Conservation (phyloP, 2,888 invertebrate species). For the Agriopis aurantiaria region DNA sequence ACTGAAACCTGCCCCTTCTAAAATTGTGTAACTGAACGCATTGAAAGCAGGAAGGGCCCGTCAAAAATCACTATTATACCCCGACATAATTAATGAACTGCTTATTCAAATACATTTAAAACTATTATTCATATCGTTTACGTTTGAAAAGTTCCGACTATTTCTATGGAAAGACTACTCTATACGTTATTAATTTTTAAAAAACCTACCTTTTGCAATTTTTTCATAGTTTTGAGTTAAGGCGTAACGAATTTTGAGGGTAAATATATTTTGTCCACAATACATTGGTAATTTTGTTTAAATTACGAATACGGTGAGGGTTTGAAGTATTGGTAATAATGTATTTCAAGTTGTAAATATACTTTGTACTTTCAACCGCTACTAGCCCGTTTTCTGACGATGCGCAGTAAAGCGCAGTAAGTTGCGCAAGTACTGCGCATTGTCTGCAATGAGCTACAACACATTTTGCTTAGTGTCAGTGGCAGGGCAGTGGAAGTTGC, state of each 20-base stretch:
- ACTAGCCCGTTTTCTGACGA: too few species aligned
- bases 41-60: conserved; percentile 84
- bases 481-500: too few species aligned
- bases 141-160: conserved; percentile 82
- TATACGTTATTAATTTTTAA: conserved; percentile 77
- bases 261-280: conserved; percentile 68
- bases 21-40: conserved; percentile 80
- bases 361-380: too few species aligned
- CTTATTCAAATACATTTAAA: conserved; percentile 86
- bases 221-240: conserved; percentile 55
- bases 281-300: conserved; percentile 50
- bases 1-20: conserved; percentile 54
- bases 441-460: too few species aligned
- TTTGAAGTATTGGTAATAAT: too few species aligned
- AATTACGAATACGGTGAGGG: conserved; percentile 25
- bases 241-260: conserved; percentile 64
- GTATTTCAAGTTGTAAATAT: too few species aligned
- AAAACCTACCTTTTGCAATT: conserved; percentile 72
- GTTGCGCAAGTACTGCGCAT: too few species aligned
- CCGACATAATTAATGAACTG: conserved; percentile 84
- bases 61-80: conserved; percentile 85
- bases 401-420: too few species aligned
- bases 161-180: conserved; percentile 79
- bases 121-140: conserved; percentile 86
- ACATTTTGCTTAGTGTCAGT: too few species aligned